Percentiles rank a stretch among this genome's conserved stretches.
These are phyloP conservation scores for Drosophila leontia DNA, from an alignment of 1,140 invertebrate species.

Conservation along the genomic window DNA sequence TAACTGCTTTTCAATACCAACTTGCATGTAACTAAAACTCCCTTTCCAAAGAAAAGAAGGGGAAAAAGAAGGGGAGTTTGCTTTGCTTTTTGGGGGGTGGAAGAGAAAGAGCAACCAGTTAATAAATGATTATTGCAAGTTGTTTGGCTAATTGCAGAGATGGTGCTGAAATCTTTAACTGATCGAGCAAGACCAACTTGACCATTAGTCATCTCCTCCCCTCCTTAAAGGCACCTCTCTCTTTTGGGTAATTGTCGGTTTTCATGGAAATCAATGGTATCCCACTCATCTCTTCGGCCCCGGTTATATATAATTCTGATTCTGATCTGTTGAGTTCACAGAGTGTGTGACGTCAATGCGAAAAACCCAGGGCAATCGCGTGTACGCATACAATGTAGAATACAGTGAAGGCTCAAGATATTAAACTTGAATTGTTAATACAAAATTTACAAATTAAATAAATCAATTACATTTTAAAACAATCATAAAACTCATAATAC, in stretches of 20 bases:
- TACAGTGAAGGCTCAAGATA: background rate
- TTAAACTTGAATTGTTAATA: background rate
- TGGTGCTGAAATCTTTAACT: conserved; percentile 52
- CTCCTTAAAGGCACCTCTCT: background rate
- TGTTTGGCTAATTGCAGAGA: conserved; percentile 51
- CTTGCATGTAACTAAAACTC: background rate
- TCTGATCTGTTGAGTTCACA: conserved; percentile 30
- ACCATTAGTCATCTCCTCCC: conserved; percentile 42
- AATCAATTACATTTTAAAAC: background rate
- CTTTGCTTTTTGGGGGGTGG: background rate
- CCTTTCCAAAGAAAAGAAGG: background rate
- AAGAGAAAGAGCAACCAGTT: conserved; percentile 24
- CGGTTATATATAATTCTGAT: conserved; percentile 14
- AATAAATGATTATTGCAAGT: conserved; percentile 55
- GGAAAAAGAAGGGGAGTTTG: background rate
- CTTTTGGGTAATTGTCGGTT: conserved; percentile 29
- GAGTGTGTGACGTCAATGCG: conserved; percentile 75
- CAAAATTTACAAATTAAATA: background rate
- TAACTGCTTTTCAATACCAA: background rate
- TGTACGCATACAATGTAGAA: conserved; percentile 41
- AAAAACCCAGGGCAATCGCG: conserved; percentile 66
- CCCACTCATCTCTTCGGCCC: conserved; percentile 26
- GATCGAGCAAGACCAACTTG: conserved; percentile 27
- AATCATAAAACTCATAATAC: background rate
- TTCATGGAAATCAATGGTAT: conserved; percentile 39